These are phyloP conservation scores for Sebastes taczanowskii DNA, from an alignment of 2,797 vertebrate genomes.

Conservation along the genomic window DNA sequence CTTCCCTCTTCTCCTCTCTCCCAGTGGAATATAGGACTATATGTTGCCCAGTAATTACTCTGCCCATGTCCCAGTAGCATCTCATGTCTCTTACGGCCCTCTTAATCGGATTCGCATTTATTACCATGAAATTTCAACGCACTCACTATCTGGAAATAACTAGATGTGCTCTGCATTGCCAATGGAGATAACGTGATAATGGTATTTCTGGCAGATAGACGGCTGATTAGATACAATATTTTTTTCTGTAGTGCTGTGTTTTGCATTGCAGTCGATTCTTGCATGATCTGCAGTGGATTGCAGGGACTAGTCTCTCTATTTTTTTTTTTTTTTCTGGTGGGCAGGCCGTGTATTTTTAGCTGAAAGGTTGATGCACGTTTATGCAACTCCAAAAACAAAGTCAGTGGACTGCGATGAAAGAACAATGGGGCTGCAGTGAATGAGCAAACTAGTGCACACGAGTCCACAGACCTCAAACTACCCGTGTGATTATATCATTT, in stretches of 20 bases:
- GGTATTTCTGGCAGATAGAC: conserved; percentile 65
- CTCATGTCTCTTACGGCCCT: conserved; percentile 44
- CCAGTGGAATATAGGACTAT: conserved; percentile 36
- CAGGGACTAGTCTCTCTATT: not conserved
- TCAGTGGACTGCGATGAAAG: conserved; percentile 22
- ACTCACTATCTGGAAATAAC: conserved; percentile 52
- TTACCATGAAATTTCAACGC: conserved; percentile 62
- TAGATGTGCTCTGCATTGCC: conserved; percentile 30
- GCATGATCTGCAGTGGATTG: conserved; percentile 41
- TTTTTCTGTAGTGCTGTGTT: conserved; percentile 43
- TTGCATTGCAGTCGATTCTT: conserved; percentile 46
- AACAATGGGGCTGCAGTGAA: conserved; percentile 29
- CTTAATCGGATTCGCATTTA: conserved; percentile 74
- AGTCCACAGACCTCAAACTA: conserved; percentile 12
- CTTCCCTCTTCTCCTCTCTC: not conserved
- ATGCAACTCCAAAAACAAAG: conserved; percentile 48
- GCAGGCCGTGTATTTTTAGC: conserved; percentile 55
- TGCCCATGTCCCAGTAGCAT: conserved; percentile 48
- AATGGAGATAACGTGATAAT: conserved; percentile 56
- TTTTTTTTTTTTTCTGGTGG: not conserved
- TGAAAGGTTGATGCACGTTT: conserved; percentile 47
- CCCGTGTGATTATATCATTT: conserved; percentile 20
- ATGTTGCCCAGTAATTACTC: conserved; percentile 66
- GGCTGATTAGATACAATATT: conserved; percentile 66
- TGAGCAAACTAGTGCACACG: not conserved